These are phyloP conservation scores for Caenorhabditis japonica DNA, from an alignment of 2,888 invertebrate genomes.

Conservation along the genomic window DNA sequence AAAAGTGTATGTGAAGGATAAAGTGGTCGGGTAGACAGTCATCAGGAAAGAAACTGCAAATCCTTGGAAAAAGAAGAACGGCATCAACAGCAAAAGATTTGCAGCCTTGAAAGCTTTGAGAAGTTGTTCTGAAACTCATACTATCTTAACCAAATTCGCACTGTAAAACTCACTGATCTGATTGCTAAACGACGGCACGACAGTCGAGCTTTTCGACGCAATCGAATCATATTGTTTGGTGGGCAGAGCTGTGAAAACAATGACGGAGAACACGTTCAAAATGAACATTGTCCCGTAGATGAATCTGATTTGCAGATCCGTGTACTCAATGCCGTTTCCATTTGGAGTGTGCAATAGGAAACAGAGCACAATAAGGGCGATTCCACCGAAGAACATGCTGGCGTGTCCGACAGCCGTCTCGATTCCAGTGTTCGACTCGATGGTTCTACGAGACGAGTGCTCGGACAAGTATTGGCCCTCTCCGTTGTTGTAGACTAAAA, in stretches of 20 bases:
- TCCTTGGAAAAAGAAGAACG: conserved; percentile 64
- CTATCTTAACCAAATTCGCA: not conserved
- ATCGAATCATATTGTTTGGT: conserved; percentile 62
- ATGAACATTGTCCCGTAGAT: conserved; percentile 60
- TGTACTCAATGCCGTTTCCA: conserved; percentile 43
- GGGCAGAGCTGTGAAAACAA: conserved; percentile 58
- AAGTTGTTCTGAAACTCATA: conserved; percentile 53
- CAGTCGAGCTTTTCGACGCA: conserved; percentile 54
- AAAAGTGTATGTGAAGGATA: conserved; percentile 56
- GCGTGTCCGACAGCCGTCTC: conserved; percentile 61
- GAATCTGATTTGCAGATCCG: conserved; percentile 51
- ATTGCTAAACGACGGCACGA: conserved; percentile 50
- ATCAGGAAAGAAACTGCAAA: conserved; percentile 63
- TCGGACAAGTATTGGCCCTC: conserved; percentile 61
- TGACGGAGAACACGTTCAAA: conserved; percentile 54
- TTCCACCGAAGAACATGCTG: conserved; percentile 63
- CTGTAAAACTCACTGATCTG: conserved; percentile 54
- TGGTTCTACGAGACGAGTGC: conserved; percentile 60
- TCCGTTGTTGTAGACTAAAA: conserved; percentile 64
- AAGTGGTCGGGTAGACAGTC: conserved; percentile 63
- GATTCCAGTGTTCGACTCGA: conserved; percentile 62
- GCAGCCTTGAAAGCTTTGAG: conserved; percentile 45
- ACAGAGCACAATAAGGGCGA: conserved; percentile 56
- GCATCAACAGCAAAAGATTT: conserved; percentile 58
- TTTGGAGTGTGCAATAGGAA: conserved; percentile 30